Conservation (phyloP, 1,140 invertebrate genomes). For the Heliconius melpomene region DNA sequence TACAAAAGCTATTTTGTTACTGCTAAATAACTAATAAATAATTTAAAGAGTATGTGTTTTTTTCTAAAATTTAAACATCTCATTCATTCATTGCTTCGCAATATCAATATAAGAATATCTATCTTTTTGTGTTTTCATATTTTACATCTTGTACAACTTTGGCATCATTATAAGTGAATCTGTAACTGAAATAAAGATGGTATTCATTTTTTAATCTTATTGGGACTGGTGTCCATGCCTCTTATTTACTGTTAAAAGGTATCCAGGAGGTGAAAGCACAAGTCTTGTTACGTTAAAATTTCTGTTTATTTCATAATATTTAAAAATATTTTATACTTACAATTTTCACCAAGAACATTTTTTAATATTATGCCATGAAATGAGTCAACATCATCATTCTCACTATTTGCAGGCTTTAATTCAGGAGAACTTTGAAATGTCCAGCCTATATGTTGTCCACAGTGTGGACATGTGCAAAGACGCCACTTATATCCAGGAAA, state of each 20-base stretch:
- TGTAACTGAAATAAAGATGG: slow-evolving; percentile 65
- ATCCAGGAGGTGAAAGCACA: too few species aligned
- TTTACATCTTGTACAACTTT: slow-evolving; percentile 65
- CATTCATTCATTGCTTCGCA: not conserved
- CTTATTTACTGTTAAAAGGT: too few species aligned
- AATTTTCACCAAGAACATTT: slow-evolving; percentile 76
- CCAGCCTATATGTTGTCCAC: slow-evolving; percentile 78
- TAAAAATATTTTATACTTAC: slow-evolving; percentile 55
- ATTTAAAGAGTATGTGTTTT: slow-evolving; percentile 21
- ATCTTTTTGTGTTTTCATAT: slow-evolving; percentile 4
- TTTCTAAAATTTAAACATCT: slow-evolving; percentile 16
- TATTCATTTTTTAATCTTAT: not conserved
- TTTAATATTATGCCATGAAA: slow-evolving; percentile 77
- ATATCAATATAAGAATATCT: not conserved
- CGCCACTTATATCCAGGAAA: slow-evolving; percentile 77
- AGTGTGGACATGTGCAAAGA: slow-evolving; percentile 76
- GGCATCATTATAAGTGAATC: slow-evolving; percentile 76
- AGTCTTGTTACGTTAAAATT: too few species aligned
- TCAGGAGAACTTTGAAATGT: slow-evolving; percentile 64
- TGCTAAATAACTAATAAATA: slow-evolving; percentile 37
- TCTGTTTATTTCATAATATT: too few species aligned
- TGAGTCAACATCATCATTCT: slow-evolving; percentile 48
- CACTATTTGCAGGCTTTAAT: slow-evolving; percentile 36
- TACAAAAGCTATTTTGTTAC: slow-evolving; percentile 44
- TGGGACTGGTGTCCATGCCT: too few species aligned